Base-by-base conservation (phyloP, 2,797 vertebrate genomes). In the Podarcis siculus region DNA sequence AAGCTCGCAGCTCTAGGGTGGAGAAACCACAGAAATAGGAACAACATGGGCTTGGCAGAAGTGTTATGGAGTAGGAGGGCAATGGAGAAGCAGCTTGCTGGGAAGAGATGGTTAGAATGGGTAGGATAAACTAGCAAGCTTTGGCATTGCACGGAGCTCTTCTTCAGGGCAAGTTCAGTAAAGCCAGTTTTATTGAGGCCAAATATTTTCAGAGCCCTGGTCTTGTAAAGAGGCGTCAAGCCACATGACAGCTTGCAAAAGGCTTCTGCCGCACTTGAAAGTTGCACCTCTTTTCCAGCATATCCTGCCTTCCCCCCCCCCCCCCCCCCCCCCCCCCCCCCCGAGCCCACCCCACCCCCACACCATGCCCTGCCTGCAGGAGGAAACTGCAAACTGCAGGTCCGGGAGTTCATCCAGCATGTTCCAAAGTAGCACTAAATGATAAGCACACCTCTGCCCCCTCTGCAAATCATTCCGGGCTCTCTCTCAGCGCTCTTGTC, bases 391-490 rank as follows among this genome's bases (percentile, higher is more conserved):
- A 78, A 39, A 79, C 9, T 64, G 75, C 37, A 64, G 67, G 5
- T 49, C 39, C 8, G 49, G 23, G 58, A 66, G 66, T 0, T 0
- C 0, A 3, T 39, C 30, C 79, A 73, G 25, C 39, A 10, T 67
- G 5, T 73, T 79, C 88, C 5, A 61, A 88, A 89, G 78, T 87
- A 85, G 58, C 83, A 76, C 71, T 85, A 69, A 71, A 75, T 2
- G 8, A 58, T 55, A 86, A 39, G 45, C 61, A 3, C 10, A 9
- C 66, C 49, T 30, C 23, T 21, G 21, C 55, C 35, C 3, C 1
- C 32, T 78, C n/a, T 13, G 80, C 3, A 7, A 6, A 80, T 58
- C 66, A 15, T 0, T 35, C 81, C 1, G 12, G 1, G 8, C 19
- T 67, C 49, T n/a, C 45, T 75, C 64, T 78, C 25, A 27, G 67